A percentile compares a stretch with the other conserved stretches of the same genome.
phyloP scores from a whole-genome alignment of 1,140 invertebrate species.

The Drosophila pandora region DNA sequence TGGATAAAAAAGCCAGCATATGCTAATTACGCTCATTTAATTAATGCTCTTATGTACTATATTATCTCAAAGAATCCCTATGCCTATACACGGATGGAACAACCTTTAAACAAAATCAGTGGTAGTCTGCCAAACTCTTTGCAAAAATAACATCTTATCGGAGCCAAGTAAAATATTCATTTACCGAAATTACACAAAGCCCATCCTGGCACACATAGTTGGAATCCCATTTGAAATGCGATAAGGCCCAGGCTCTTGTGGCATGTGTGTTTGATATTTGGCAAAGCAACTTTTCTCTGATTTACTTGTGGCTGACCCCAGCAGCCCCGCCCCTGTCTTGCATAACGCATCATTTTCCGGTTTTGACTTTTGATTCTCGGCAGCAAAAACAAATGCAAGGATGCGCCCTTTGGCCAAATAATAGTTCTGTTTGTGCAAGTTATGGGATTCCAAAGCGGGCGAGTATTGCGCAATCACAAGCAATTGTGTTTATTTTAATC shows the following conservation, averaged over 20 bases:
- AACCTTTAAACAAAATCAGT: neutral
- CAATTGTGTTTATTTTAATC: conserved; percentile 28
- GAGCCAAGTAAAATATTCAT: conserved; percentile 20
- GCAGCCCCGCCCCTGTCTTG: conserved; percentile 4
- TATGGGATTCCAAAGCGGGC: conserved; percentile 18
- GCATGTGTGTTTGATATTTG: conserved; percentile 34
- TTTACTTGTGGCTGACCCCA: conserved; percentile 29
- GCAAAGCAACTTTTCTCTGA: conserved; percentile 34
- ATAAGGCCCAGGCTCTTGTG: conserved; percentile 16
- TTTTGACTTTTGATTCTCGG: conserved; percentile 8
- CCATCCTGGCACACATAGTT: conserved; percentile 32
- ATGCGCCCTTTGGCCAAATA: conserved; percentile 11
- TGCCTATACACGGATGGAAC: too few species aligned
- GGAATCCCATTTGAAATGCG: conserved; percentile 43
- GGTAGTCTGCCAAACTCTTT: conserved; percentile 5
- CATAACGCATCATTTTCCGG: conserved; percentile 37
- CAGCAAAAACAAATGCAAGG: conserved; percentile 32
- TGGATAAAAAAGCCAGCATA: neutral
- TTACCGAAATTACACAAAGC: conserved; percentile 34
- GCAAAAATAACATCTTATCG: conserved; percentile 2
- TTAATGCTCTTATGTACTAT: neutral
- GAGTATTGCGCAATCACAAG: neutral
- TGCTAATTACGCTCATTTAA: neutral
- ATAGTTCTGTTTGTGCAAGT: conserved; percentile 16
- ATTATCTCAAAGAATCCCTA: too few species aligned